phyloP scores from a whole-genome alignment of 1,140 invertebrate species.

The Apocrypta bakeri region DNA sequence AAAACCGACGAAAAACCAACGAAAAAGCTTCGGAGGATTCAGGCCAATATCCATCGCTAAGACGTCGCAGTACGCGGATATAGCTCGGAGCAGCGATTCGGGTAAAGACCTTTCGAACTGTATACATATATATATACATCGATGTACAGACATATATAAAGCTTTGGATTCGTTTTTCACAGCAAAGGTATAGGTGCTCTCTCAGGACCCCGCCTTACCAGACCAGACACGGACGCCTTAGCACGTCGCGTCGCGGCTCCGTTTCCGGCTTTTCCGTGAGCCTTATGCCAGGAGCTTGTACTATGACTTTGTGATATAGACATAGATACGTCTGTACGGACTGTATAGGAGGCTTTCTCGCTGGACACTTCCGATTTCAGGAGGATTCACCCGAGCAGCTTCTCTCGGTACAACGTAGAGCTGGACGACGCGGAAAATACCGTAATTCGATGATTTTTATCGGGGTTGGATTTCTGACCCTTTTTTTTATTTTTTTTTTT shows the following conservation, averaged over 20 bases:
- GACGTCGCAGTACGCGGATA: background rate
- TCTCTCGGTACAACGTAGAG: background rate
- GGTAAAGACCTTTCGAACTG: background rate
- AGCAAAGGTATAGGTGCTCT: background rate
- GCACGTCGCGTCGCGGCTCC: background rate
- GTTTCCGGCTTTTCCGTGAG: slow-evolving; percentile 8
- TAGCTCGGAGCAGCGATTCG: background rate
- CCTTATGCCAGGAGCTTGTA: background rate
- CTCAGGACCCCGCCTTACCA: background rate
- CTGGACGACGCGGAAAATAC: background rate
- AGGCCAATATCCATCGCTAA: background rate
- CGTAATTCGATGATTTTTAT: background rate
- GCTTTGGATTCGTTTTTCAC: background rate
- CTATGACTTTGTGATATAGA: background rate
- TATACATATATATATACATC: background rate
- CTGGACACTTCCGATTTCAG: background rate
- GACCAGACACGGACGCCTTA: background rate
- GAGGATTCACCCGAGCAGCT: background rate
- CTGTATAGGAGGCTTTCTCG: background rate
- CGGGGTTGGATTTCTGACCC: background rate
- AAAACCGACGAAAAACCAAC: too few species aligned
- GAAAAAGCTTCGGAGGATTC: background rate
- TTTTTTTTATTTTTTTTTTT: background rate
- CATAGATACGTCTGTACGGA: background rate
- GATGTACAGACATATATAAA: background rate